A percentile compares a stretch with the other conserved stretches of the same genome.
phyloP scores from a whole-genome alignment of 2,888 invertebrate species.

The Sarcophaga subvicina region DNA sequence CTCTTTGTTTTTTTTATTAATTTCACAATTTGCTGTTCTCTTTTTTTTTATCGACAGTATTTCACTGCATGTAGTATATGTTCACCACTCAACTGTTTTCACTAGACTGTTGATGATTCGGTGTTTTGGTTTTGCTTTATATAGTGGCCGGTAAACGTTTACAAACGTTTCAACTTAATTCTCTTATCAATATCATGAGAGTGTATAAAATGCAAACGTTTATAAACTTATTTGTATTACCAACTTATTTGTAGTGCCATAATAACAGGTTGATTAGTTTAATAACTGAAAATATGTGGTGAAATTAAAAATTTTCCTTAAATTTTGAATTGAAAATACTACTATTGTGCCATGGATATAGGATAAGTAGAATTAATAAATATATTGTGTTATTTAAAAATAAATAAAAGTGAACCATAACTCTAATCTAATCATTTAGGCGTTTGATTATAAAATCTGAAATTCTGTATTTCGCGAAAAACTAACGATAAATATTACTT shows the following conservation, averaged over 20 bases:
- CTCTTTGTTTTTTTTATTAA: neutral
- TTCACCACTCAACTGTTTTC: neutral
- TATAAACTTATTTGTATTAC: neutral
- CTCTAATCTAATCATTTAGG: too few species aligned
- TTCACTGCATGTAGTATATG: neutral
- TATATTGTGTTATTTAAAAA: too few species aligned
- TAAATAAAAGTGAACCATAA: too few species aligned
- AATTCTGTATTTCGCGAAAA: too few species aligned
- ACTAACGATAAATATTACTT: too few species aligned
- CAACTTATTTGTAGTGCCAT: too few species aligned
- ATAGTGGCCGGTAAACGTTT: constrained; percentile 59
- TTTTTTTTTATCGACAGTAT: neutral
- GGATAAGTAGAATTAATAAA: too few species aligned
- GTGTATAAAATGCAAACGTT: neutral
- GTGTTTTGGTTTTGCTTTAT: constrained; percentile 40
- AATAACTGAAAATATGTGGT: neutral
- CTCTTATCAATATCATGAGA: constrained; percentile 27
- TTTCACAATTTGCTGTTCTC: constrained; percentile 25
- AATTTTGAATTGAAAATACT: neutral
- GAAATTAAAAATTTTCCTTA: neutral
- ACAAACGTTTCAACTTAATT: neutral
- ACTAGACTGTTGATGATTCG: constrained; percentile 29
- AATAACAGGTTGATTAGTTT: neutral
- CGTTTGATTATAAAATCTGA: too few species aligned
- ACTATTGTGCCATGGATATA: too few species aligned